phyloP scores from a whole-genome alignment of 2,113 vertebrate genomes.

The Plecturocebus donacophilus region DNA sequence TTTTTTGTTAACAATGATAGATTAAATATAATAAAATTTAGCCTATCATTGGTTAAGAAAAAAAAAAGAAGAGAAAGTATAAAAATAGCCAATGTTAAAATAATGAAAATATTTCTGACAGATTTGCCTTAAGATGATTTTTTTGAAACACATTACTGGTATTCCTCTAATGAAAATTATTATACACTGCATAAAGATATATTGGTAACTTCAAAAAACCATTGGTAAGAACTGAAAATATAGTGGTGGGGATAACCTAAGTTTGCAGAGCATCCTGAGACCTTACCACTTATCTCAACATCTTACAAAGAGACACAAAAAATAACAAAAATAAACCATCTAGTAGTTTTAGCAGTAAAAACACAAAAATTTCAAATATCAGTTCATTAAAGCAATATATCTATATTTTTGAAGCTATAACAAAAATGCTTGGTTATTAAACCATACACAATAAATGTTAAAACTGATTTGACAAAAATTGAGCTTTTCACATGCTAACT shows the following conservation, averaged over 20 bases:
- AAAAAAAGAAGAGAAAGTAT: neutral
- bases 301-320: neutral
- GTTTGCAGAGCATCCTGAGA: neutral
- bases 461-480: constrained; percentile 16
- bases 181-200: neutral
- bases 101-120: neutral
- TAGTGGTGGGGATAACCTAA: neutral
- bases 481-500: neutral
- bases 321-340: neutral
- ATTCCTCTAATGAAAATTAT: neutral
- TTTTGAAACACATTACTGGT: neutral
- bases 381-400: neutral
- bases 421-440: neutral
- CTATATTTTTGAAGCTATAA: constrained; percentile 20
- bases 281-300: neutral
- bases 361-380: constrained; percentile 14
- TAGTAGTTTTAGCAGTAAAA: constrained; percentile 6
- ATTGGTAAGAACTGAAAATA: neutral
- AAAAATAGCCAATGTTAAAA: neutral
- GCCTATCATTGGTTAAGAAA: neutral
- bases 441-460: neutral
- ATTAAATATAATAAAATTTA: neutral
- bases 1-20: neutral
- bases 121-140: neutral
- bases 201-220: neutral